Percentiles rank a stretch among this genome's conserved stretches.
Conservation (phyloP, 2,797 vertebrate genomes). For the Halcyon badia region DNA sequence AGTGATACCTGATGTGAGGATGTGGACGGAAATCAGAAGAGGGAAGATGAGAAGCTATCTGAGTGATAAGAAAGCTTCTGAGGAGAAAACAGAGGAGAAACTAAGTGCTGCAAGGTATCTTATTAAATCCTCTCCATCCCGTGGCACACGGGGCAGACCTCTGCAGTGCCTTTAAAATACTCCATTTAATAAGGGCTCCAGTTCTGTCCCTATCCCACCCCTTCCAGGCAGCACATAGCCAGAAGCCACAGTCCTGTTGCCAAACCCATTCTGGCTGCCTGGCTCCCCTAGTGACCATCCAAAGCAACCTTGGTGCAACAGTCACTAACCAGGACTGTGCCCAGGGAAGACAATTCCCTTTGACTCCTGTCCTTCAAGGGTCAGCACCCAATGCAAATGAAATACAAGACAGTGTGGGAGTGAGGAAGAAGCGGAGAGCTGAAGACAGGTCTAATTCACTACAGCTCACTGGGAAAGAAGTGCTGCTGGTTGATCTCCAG, state of each 20-base stretch:
- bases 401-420: not conserved
- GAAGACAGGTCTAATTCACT: not conserved
- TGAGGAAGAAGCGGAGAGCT: not conserved
- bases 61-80: conserved; percentile 94
- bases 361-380: not conserved
- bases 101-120: conserved; percentile 21
- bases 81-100: conserved; percentile 81
- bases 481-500: not conserved
- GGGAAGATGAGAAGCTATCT: conserved; percentile 98
- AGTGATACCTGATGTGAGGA: conserved; percentile 81
- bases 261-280: not conserved
- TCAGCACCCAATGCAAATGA: not conserved
- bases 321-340: not conserved
- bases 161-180: not conserved
- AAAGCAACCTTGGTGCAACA: not conserved
- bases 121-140: not conserved
- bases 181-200: not conserved
- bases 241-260: not conserved
- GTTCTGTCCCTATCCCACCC: not conserved
- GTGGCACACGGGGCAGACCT: not conserved
- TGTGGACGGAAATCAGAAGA: conserved; percentile 92
- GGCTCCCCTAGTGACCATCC: not conserved
- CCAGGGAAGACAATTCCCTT: not conserved
- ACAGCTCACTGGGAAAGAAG: not conserved
- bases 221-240: not conserved